Conservation (phyloP, 2,113 vertebrate genomes). For the Zosterops lateralis region DNA sequence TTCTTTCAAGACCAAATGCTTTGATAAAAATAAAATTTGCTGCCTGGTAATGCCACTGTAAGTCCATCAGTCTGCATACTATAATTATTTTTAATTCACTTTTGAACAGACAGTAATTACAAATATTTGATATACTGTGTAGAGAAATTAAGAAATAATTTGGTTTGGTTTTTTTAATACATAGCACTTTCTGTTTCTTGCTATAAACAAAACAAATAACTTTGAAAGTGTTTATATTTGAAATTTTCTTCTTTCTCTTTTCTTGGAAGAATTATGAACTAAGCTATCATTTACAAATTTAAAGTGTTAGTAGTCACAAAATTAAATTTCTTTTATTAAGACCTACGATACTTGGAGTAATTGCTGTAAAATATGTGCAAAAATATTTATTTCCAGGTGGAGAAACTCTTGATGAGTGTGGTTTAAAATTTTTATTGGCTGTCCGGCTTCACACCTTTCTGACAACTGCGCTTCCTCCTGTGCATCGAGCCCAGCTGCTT, state of each 20-base stretch:
- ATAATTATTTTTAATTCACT: neutral
- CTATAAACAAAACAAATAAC: neutral
- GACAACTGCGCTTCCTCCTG: conserved; percentile 88
- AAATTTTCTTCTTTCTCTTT: neutral
- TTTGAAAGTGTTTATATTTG: neutral
- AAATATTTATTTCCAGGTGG: conserved; percentile 77
- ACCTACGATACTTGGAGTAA: neutral
- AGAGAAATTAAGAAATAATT: neutral
- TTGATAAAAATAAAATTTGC: neutral
- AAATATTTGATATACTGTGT: accelerated
- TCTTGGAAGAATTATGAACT: neutral
- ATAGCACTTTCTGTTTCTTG: neutral
- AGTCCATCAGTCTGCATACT: neutral
- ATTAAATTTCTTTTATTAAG: neutral
- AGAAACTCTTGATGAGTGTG: conserved; percentile 96
- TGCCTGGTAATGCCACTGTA: neutral
- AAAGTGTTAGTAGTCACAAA: neutral
- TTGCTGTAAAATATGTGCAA: neutral
- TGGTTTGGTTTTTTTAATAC: neutral
- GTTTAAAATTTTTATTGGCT: conserved; percentile 92
- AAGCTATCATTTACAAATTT: neutral
- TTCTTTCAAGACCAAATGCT: neutral
- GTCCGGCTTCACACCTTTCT: conserved; percentile 94
- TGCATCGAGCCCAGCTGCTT: conserved; percentile 86
- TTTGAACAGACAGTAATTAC: neutral